Conservation (phyloP, 92 coral and sea anemone species). For the Bergia sp. region DNA sequence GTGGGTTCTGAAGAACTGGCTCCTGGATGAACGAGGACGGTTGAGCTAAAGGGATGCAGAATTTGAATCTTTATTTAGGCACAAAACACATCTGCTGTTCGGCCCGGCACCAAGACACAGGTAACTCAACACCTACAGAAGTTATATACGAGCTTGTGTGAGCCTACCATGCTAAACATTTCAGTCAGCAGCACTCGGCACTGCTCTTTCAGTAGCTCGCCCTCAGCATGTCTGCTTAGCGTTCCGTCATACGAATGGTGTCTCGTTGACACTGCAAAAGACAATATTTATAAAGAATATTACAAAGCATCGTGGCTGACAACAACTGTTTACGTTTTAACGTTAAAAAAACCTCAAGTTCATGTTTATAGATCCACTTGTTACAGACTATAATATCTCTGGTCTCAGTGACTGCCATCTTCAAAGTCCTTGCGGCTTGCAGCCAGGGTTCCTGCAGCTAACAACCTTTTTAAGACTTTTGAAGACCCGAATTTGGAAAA, state of each 20-base stretch:
- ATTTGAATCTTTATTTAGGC: neutral
- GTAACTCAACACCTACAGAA: neutral
- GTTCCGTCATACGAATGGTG: conserved; percentile 83
- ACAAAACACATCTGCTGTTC: neutral
- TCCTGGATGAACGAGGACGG: neutral
- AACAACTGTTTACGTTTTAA: neutral
- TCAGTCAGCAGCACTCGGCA: conserved; percentile 68
- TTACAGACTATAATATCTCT: too few relatives aligned
- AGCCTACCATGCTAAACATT: conserved; percentile 72
- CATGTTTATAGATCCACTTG: too few relatives aligned
- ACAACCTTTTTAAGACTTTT: too few relatives aligned
- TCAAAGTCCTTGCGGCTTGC: too few relatives aligned
- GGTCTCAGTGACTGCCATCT: too few relatives aligned
- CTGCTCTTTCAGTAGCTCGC: conserved; percentile 78
- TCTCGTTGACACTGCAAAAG: conserved; percentile 39
- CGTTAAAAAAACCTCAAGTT: too few relatives aligned
- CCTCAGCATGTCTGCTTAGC: conserved; percentile 64
- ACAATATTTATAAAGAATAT: neutral
- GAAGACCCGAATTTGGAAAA: too few relatives aligned
- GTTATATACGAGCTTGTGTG: neutral
- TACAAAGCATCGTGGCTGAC: neutral
- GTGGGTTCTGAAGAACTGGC: too few relatives aligned
- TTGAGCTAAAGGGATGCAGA: neutral
- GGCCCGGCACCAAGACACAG: neutral
- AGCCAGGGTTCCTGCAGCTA: too few relatives aligned